phyloP scores from a whole-genome alignment of 2,797 vertebrate genomes.

The Mastacembelus armatus region DNA sequence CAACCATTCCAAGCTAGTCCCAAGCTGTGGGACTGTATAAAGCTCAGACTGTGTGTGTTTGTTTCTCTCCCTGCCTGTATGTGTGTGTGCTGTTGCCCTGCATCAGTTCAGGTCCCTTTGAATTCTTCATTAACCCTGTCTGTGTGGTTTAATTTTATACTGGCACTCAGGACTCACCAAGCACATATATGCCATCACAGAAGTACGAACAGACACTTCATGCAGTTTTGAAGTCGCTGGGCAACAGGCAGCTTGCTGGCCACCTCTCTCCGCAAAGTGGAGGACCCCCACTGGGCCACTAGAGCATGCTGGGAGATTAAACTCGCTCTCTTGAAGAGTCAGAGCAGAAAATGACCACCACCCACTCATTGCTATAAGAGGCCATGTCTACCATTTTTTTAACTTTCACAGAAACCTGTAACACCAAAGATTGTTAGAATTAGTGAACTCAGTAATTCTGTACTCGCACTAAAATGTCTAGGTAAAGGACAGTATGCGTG shows the following conservation, averaged over 20 bases:
- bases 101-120: slow-evolving; percentile 46
- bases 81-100: slow-evolving; percentile 20
- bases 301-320: slow-evolving; percentile 64
- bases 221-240: slow-evolving; percentile 48
- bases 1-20: slow-evolving; percentile 30
- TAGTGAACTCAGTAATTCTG: slow-evolving; percentile 1
- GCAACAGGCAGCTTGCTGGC: slow-evolving; percentile 57
- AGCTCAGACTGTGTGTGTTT: slow-evolving; percentile 9
- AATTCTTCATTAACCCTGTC: slow-evolving; percentile 62
- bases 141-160: slow-evolving; percentile 64
- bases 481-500: not conserved
- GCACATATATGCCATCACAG: slow-evolving; percentile 39
- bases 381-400: slow-evolving; percentile 6
- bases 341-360: slow-evolving; percentile 42
- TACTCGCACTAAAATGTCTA: too few species aligned
- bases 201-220: slow-evolving; percentile 42
- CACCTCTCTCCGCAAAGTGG: slow-evolving; percentile 55
- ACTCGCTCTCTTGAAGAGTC: slow-evolving; percentile 34
- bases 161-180: slow-evolving; percentile 54
- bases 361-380: slow-evolving; percentile 40
- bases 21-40: slow-evolving; percentile 31
- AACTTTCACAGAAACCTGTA: not conserved
- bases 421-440: not conserved
- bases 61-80: not conserved
- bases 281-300: slow-evolving; percentile 60